Conservation (phyloP, 2,113 vertebrate species). For the Cyanistes caeruleus region DNA sequence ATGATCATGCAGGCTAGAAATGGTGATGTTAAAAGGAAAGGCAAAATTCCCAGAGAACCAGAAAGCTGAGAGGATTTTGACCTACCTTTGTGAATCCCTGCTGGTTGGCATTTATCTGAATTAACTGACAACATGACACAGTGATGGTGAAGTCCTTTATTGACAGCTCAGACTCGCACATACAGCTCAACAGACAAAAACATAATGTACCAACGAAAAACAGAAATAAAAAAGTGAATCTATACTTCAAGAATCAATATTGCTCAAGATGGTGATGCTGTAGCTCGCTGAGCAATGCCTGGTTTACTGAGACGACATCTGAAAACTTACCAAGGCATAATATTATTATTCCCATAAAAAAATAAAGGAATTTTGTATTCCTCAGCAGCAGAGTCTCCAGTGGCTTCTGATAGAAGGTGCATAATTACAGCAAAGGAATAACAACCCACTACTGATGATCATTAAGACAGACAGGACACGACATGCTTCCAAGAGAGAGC, state of each 20-base stretch:
- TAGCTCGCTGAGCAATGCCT: neutral
- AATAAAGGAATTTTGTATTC: neutral
- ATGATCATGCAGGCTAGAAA: neutral
- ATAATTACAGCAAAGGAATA: neutral
- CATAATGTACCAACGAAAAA: neutral
- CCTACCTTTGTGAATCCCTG: neutral
- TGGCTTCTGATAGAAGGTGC: neutral
- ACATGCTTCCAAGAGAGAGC: neutral
- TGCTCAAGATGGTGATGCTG: neutral
- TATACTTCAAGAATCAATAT: neutral
- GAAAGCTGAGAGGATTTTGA: neutral
- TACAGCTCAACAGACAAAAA: neutral
- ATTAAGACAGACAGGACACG: neutral
- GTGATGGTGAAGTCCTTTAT: neutral
- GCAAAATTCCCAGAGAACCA: neutral
- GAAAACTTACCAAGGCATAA: neutral
- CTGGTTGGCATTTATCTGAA: neutral
- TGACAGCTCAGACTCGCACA: neutral
- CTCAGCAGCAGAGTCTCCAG: neutral
- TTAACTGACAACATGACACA: neutral
- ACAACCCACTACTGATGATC: neutral
- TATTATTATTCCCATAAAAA: neutral
- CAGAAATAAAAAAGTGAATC: fast-evolving
- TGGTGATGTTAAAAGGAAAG: neutral
- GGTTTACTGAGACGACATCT: neutral